Percentiles rank a stretch among this genome's conserved stretches.
Conservation (phyloP, 2,797 vertebrate genomes). For the Macrochelys suwanniensis region DNA sequence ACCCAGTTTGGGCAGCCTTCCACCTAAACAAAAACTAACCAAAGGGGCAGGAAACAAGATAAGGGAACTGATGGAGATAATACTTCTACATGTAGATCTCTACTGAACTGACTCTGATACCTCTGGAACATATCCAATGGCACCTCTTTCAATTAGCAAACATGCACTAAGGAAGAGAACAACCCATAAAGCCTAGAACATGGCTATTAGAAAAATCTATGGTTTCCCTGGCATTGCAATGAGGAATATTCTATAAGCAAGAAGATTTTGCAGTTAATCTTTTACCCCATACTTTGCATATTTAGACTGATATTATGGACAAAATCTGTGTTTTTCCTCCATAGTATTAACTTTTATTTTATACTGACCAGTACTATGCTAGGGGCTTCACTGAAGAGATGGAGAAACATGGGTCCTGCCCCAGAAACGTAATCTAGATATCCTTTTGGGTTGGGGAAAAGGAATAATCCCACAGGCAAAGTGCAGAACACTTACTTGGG, state of each 20-base stretch:
- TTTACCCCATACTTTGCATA: background rate
- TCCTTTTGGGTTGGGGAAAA: fast-evolving
- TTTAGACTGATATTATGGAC: too few relatives aligned
- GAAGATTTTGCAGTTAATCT: background rate
- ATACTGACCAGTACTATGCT: background rate
- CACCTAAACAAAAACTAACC: background rate
- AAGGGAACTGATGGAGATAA: background rate
- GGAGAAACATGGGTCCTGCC: background rate
- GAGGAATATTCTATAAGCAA: background rate
- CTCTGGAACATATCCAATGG: background rate
- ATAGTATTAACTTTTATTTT: background rate
- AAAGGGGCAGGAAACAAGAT: background rate
- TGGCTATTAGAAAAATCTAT: background rate
- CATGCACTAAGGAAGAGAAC: background rate
- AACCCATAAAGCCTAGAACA: background rate
- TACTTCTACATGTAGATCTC: too few relatives aligned
- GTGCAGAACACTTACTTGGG: background rate
- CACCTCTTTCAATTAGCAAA: background rate
- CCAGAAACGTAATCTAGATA: background rate
- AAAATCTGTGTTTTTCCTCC: background rate
- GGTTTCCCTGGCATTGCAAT: background rate
- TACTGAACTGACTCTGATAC: too few relatives aligned
- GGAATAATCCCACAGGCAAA: background rate
- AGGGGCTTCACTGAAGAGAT: background rate
- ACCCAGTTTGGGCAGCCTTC: background rate